Base-by-base conservation (phyloP, 2,113 vertebrate species). In the Malurus elegans region DNA sequence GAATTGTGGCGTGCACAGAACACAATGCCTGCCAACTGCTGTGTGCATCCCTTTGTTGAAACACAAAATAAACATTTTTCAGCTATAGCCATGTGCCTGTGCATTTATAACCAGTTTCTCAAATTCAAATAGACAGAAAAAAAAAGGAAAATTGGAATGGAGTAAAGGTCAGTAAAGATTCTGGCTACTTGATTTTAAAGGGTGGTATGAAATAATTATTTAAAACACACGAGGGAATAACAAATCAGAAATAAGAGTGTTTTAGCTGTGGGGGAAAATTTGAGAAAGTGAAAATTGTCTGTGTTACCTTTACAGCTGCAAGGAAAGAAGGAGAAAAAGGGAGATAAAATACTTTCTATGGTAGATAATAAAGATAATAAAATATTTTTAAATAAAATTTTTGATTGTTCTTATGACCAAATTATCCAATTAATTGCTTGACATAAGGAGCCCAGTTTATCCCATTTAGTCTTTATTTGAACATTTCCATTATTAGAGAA, bases 11-110 rank as follows among this genome's bases (percentile, higher is more conserved):
- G 9, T 34, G 78, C 67, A 74, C 71, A 94, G 50, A 82, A 72
- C 86, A 60, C 57, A 82, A 12, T 31, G 44, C 79, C 93, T 95
- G 42, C 91, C 84, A 97, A 96, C 60, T 96, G 61, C 82, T 58
- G 16, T 79, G n/a, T 47, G 20, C 65, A 62, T 14, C 44, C 34
- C 60, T 95, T 93, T 93, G 71, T 91, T 69, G 80, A 95, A 92
- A 23, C 26, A 75, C 2, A 70, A 78, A 84, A 79, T 53, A 85
- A 65, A 14, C 16, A 36, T 36, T 88, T 69, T 88, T 71, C 45
- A 32, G 24, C 26, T 50, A 19, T 5, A 57, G 28, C 21, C 6
- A 21, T 69, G 28, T 24, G 34, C 12, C 58, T 53, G 10, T 34
- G 18, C 24, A 7, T 36, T 84, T 67, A 19, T 20, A 74, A 87